Evolutionary conservation across 1,140 invertebrate species (phyloP).

Genomic region (Drosophila setifemur): DNA sequence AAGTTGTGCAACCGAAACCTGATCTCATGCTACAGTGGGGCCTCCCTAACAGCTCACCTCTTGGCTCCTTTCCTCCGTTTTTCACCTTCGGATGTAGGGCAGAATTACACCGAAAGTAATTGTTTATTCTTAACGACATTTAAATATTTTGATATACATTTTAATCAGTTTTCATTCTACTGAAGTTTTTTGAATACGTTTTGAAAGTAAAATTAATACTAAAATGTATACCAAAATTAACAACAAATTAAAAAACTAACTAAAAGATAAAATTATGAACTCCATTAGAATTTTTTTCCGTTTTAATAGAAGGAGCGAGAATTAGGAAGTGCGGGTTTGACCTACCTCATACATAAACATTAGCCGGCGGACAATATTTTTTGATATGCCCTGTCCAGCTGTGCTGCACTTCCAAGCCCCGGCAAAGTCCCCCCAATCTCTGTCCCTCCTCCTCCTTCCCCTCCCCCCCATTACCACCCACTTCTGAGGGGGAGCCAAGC

Average conservation of each 20-base stretch:
- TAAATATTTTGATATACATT: too few species aligned
- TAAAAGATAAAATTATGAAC: too few species aligned
- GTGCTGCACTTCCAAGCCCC: constrained; percentile 9
- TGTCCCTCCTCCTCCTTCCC: neutral
- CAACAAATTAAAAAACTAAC: too few species aligned
- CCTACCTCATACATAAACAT: constrained; percentile 65
- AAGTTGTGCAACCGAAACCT: constrained; percentile 52
- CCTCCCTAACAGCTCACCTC: constrained; percentile 16
- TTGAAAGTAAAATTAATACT: too few species aligned
- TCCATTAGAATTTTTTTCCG: neutral
- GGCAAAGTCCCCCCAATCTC: neutral
- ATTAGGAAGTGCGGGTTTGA: neutral
- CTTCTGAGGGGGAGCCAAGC: constrained; percentile 19
- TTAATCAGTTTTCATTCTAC: too few species aligned
- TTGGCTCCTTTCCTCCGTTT: neutral
- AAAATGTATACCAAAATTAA: too few species aligned
- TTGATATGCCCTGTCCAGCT: constrained; percentile 72
- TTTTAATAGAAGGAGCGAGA: neutral
- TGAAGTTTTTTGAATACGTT: too few species aligned
- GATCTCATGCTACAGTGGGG: constrained; percentile 15
- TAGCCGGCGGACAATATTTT: constrained; percentile 62
- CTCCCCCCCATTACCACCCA: neutral
- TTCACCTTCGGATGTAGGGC: neutral
- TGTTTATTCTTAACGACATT: too few species aligned
- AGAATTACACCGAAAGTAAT: too few species aligned